A percentile compares a stretch with the other conserved stretches of the same genome.
Evolutionary conservation across 2,797 vertebrate species (phyloP).

Genomic region (Rachycentron canadum): DNA sequence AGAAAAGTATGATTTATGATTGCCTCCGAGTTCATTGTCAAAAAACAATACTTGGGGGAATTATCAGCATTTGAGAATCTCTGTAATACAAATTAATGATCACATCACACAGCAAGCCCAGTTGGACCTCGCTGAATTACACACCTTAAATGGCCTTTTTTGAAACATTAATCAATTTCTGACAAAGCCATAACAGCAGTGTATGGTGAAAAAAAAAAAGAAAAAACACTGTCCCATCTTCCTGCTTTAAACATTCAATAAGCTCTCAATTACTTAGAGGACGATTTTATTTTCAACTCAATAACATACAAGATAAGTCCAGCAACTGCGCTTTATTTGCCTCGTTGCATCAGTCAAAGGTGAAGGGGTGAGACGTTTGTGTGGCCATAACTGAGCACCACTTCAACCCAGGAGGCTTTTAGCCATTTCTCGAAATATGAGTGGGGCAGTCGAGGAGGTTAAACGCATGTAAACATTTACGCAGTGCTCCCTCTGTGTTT

Average conservation of each 20-base stretch:
- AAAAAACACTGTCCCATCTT: neutral
- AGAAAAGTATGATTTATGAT: conserved; percentile 75
- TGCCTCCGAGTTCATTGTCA: conserved; percentile 63
- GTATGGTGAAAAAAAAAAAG: conserved; percentile 21
- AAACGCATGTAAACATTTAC: neutral
- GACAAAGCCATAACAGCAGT: conserved; percentile 59
- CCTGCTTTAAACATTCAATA: neutral
- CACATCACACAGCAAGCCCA: conserved; percentile 50
- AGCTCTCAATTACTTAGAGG: conserved; percentile 11
- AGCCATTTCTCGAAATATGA: neutral
- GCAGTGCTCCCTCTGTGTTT: too few species aligned
- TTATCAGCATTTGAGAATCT: conserved; percentile 67
- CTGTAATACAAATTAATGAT: conserved; percentile 76
- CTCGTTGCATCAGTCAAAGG: neutral
- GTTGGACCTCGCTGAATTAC: conserved; percentile 48
- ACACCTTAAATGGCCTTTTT: conserved; percentile 57
- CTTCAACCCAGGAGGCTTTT: neutral
- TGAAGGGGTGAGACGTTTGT: neutral
- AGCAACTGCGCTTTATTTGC: neutral
- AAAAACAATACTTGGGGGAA: conserved; percentile 61
- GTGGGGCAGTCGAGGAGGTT: neutral
- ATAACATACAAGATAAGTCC: conserved; percentile 16
- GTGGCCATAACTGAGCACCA: neutral
- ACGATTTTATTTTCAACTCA: conserved; percentile 34
- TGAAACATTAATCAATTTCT: conserved; percentile 63